Percentiles rank a stretch among this genome's conserved stretches.
phyloP scores from a whole-genome alignment of 2,113 vertebrate genomes.

The Pica pica region DNA sequence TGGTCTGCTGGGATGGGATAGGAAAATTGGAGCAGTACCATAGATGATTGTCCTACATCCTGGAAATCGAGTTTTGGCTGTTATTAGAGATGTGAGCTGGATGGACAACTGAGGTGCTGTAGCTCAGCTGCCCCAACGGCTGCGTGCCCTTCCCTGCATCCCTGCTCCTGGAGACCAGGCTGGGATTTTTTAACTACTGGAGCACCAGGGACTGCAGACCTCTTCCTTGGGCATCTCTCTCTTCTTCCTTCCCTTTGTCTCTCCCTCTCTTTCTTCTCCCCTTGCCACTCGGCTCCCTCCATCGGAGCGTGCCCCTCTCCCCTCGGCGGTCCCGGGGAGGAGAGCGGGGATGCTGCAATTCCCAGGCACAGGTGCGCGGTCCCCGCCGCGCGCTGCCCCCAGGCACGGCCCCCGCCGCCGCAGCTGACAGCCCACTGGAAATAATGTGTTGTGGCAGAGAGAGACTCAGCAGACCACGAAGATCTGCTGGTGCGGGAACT shows the following conservation, averaged over 20 bases:
- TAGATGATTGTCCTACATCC: background rate
- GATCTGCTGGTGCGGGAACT: conserved; percentile 69
- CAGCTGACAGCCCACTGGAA: conserved; percentile 79
- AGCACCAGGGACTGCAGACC: background rate
- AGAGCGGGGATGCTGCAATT: conserved; percentile 62
- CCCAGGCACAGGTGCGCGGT: conserved; percentile 83
- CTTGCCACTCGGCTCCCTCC: background rate
- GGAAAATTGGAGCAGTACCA: background rate
- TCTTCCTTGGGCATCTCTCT: background rate
- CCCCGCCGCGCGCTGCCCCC: conserved; percentile 51
- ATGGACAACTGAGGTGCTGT: background rate
- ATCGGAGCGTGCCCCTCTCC: background rate
- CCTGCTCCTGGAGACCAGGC: background rate
- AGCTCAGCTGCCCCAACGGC: background rate
- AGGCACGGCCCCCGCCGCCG: conserved; percentile 61
- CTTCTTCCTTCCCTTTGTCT: conserved; percentile 24
- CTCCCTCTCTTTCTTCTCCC: conserved; percentile 45
- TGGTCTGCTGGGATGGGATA: rapidly evolving
- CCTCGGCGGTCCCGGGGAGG: conserved; percentile 47
- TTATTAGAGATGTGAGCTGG: background rate
- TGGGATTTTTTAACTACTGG: background rate
- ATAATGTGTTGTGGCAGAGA: conserved; percentile 86
- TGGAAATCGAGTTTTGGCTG: background rate
- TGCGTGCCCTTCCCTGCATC: background rate
- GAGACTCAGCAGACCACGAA: conserved; percentile 69